phyloP scores from a whole-genome alignment of 2,888 invertebrate genomes.

The Augochlorella aurata region DNA sequence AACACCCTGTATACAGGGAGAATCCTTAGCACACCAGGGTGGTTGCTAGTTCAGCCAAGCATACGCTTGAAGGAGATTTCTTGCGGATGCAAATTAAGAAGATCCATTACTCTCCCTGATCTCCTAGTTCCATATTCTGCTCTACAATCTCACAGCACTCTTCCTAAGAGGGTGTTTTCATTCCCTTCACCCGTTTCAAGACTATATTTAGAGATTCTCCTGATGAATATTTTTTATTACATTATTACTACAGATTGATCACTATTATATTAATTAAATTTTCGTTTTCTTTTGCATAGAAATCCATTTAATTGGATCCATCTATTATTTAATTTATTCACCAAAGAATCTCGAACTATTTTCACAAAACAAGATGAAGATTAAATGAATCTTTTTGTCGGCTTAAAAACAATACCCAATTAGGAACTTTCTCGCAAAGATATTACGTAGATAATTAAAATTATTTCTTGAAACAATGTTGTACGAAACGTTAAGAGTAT shows the following conservation, averaged over 20 bases:
- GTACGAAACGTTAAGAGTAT: neutral
- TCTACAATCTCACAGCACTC: neutral
- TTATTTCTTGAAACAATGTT: no score
- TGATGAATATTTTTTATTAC: no score
- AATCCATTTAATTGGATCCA: no score
- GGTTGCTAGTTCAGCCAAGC: neutral
- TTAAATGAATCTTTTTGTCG: neutral
- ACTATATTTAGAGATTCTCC: neutral
- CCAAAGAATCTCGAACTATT: neutral
- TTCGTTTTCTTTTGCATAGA: no score
- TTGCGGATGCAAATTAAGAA: conserved; percentile 4
- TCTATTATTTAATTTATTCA: neutral
- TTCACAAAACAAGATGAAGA: neutral
- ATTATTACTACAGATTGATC: no score
- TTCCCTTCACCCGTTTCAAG: neutral
- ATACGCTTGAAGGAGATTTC: neutral
- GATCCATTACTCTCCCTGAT: conserved; percentile 5
- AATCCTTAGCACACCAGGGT: neutral
- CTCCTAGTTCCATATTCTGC: neutral
- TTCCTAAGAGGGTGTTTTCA: neutral
- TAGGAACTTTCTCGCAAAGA: neutral
- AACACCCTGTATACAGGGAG: neutral
- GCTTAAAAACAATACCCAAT: neutral
- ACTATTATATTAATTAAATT: no score
- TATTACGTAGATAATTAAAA: neutral